These are phyloP conservation scores for Acanthococcus lagerstroemiae DNA, from an alignment of 2,888 invertebrate species.

Conservation along the genomic window DNA sequence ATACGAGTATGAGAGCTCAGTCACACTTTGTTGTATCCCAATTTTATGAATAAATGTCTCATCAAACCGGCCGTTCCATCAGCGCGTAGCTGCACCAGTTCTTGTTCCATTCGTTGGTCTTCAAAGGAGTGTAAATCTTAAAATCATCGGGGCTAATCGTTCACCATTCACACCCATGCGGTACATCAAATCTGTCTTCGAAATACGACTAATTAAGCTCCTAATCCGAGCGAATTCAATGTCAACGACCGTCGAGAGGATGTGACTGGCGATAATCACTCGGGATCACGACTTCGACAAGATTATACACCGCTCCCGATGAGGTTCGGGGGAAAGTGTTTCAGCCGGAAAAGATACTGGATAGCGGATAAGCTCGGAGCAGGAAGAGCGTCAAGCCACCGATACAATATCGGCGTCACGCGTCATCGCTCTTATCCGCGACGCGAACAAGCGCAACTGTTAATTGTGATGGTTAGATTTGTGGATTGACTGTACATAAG, in stretches of 20 bases:
- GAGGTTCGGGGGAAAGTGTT: neutral
- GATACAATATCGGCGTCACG: neutral
- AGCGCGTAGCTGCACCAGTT: too few species aligned
- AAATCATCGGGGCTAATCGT: too few species aligned
- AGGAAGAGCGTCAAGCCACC: too few species aligned
- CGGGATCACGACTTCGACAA: neutral
- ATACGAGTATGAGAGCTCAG: too few species aligned
- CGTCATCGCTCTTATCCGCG: neutral
- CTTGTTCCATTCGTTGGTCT: too few species aligned
- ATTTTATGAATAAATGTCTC: too few species aligned
- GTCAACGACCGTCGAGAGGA: neutral
- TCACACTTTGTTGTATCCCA: too few species aligned
- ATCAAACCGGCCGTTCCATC: too few species aligned
- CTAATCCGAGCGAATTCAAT: neutral
- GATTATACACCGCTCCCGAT: neutral
- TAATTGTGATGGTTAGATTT: neutral
- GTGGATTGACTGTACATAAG: neutral
- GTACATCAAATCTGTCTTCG: too few species aligned
- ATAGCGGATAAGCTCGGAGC: constrained; percentile 3
- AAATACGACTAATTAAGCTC: neutral
- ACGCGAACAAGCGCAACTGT: neutral
- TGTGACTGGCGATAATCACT: constrained; percentile 4
- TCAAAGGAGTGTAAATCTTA: too few species aligned
- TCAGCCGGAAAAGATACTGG: neutral
- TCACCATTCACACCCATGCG: too few species aligned